These are phyloP conservation scores for Siniperca undulata DNA, from an alignment of 2,797 vertebrate species.

Conservation along the genomic window DNA sequence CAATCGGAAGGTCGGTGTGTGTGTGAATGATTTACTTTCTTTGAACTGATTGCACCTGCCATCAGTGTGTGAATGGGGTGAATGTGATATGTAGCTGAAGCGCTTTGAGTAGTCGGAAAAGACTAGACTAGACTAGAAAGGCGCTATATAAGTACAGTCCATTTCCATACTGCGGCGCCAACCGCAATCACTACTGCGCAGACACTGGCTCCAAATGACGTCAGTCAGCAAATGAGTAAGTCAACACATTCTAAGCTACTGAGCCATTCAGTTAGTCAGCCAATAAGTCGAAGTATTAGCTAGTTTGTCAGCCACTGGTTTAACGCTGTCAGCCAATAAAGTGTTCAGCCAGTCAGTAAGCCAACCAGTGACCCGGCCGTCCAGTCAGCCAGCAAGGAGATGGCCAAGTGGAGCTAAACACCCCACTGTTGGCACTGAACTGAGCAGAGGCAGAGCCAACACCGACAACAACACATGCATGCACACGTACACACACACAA, in stretches of 20 bases:
- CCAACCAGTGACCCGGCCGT: slow-evolving; percentile 38
- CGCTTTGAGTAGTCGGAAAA: too few relatives aligned
- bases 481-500: slow-evolving; percentile 36
- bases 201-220: too few relatives aligned
- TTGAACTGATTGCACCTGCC: too few relatives aligned
- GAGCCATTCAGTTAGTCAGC: background rate
- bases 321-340: slow-evolving; percentile 20
- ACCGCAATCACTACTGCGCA: too few relatives aligned
- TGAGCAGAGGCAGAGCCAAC: slow-evolving; percentile 38
- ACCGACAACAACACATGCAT: slow-evolving; percentile 30
- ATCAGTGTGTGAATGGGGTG: too few relatives aligned
- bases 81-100: too few relatives aligned
- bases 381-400: slow-evolving; percentile 41
- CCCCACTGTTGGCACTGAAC: slow-evolving; percentile 38
- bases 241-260: slow-evolving; percentile 4
- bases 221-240: slow-evolving; percentile 20
- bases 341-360: slow-evolving; percentile 18
- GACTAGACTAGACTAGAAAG: too few relatives aligned
- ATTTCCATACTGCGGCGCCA: too few relatives aligned
- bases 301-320: background rate
- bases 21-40: too few relatives aligned
- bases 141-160: too few relatives aligned
- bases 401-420: slow-evolving; percentile 60
- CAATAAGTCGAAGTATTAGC: background rate
- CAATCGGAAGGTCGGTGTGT: too few relatives aligned